These are phyloP conservation scores for Dermolepida albohirtum DNA, from an alignment of 2,888 invertebrate genomes.

Conservation along the genomic window DNA sequence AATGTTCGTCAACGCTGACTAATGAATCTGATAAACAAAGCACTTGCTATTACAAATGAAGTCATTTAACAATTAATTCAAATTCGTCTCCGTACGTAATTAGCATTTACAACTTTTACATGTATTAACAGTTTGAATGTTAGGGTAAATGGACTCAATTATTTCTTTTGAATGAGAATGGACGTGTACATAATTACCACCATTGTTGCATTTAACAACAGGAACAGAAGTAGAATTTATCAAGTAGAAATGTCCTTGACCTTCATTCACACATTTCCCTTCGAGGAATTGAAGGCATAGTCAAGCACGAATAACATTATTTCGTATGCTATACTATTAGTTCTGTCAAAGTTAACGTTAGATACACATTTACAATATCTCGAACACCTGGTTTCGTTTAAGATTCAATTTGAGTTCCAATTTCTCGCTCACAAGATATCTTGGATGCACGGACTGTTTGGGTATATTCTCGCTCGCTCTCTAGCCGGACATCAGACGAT, in stretches of 20 bases:
- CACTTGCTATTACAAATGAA: too few species aligned
- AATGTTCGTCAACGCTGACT: too few species aligned
- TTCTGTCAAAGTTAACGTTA: conserved; percentile 22
- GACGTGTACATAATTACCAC: conserved; percentile 24
- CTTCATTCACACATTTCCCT: conserved; percentile 17
- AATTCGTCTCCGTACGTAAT: too few species aligned
- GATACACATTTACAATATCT: conserved; percentile 31
- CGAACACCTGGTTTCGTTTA: conserved; percentile 30
- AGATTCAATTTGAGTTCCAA: conserved; percentile 23
- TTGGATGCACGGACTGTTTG: not conserved
- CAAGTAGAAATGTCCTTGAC: conserved; percentile 13
- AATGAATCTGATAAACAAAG: too few species aligned
- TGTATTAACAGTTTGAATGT: too few species aligned
- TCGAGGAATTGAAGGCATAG: not conserved
- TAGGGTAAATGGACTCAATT: too few species aligned
- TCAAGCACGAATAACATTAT: conserved; percentile 11
- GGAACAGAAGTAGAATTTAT: conserved; percentile 9
- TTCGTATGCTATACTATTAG: conserved; percentile 11
- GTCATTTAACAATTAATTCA: too few species aligned
- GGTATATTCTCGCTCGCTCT: not conserved
- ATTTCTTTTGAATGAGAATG: too few species aligned
- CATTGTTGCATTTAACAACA: conserved; percentile 25
- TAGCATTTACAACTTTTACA: too few species aligned
- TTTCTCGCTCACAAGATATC: conserved; percentile 16
- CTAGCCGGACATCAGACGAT: too few species aligned